Evolutionary conservation across 2,113 vertebrate species (phyloP), one percentile per base, ranked within the genome.

Genomic region (Apeltes quadracus): DNA sequence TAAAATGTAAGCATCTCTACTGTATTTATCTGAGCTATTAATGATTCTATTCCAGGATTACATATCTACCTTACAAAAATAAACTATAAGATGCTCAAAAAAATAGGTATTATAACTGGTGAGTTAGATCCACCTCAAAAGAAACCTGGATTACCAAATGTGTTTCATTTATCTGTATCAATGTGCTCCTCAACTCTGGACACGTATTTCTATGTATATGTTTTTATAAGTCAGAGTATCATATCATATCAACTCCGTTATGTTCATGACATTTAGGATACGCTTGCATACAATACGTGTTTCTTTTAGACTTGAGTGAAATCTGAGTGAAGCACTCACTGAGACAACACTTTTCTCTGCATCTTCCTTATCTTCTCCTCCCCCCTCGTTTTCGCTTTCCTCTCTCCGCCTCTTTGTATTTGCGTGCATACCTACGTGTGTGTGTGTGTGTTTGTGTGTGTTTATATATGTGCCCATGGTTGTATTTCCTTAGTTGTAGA

Each of bases 401-500:
- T 78, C 50, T 64, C 59, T 64, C n/a, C 39, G n/a, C 27, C 18
- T 66, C 8, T 34, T 75, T 59, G 39, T 78, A 50, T 81, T 78
- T 72, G 27, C 56, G n/a, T 76, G 72, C 46, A 46, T 56, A 70
- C 68, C 58, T 77, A 51, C 50, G 27, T 78, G 79, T 69, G 9
- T 44, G 23, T 61, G 34, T 72, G 48, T 76, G 73, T 68, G 32
- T 54, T 22, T 12, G 23, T 78, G 79, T 68, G 10, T 62, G 39
- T 61, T 14, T 72, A 25, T 76, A 66, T 69, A n/a, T 58, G 48
- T 39, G 69, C 18, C 18, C 12, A 22, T 50, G 61, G 18, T 9
- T 81, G 75, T 77, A 80, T 86, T 69, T 85, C 73, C 69, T 76
- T 74, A 82, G 81, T 79, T 88, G 87, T 83, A 87, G 85, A 81